Percentiles rank a stretch among this genome's conserved stretches.
Conservation (phyloP, 2,888 invertebrate genomes). For the Xanthorhoe spadicearia region DNA sequence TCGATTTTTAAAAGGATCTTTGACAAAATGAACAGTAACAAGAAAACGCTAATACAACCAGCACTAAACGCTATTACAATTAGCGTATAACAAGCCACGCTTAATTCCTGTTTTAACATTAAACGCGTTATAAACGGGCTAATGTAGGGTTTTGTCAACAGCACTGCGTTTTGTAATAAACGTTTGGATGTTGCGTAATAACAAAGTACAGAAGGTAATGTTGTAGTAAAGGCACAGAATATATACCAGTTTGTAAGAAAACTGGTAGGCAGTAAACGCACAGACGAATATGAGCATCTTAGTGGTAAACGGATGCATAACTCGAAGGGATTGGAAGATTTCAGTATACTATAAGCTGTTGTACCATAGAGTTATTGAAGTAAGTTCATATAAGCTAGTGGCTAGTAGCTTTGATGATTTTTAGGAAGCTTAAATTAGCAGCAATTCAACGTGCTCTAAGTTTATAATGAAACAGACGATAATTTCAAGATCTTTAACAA, state of each 20-base stretch:
- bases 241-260: slow-evolving; percentile 2
- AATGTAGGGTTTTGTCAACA: slow-evolving; percentile 55
- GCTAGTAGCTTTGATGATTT: too few relatives aligned
- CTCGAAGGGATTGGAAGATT: background rate
- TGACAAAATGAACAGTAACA: background rate
- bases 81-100: slow-evolving; percentile 33
- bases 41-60: background rate
- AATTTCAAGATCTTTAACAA: too few relatives aligned
- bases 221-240: slow-evolving; percentile 37
- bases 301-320: background rate
- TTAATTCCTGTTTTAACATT: slow-evolving; percentile 45
- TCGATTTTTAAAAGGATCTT: background rate
- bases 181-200: slow-evolving; percentile 44
- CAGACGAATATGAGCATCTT: slow-evolving; percentile 28
- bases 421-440: too few relatives aligned
- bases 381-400: too few relatives aligned
- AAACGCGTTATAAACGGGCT: slow-evolving; percentile 49
- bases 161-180: slow-evolving; percentile 51
- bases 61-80: slow-evolving; percentile 22
- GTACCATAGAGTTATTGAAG: background rate
- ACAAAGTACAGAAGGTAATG: slow-evolving; percentile 38
- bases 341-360: background rate
- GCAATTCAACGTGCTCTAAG: too few relatives aligned
- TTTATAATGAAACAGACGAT: too few relatives aligned
- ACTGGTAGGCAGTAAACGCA: slow-evolving; percentile 35